Percentiles rank a stretch among this genome's conserved stretches.
These are phyloP conservation scores for Volucella bombylans DNA, from an alignment of 2,888 invertebrate genomes.

Conservation along the genomic window DNA sequence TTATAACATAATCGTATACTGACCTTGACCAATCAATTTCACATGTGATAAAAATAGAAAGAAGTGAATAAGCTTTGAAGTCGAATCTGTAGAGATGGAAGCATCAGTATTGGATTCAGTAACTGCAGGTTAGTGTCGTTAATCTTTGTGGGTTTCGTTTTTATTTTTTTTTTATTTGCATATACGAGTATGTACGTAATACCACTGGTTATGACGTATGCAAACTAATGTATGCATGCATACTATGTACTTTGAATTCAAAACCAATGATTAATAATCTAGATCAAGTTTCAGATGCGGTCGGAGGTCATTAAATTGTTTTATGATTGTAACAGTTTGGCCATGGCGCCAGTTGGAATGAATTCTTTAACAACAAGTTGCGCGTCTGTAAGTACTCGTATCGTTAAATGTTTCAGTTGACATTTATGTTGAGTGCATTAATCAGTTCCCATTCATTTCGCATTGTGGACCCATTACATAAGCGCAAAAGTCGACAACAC, in stretches of 20 bases:
- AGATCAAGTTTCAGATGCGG: conserved; percentile 41
- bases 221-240: too few relatives aligned
- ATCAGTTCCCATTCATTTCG: conserved; percentile 63
- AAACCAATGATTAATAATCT: conserved; percentile 57
- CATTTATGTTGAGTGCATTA: conserved; percentile 24
- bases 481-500: conserved; percentile 52
- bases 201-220: too few relatives aligned
- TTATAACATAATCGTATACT: conserved; percentile 65
- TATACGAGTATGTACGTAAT: too few relatives aligned
- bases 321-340: conserved; percentile 28
- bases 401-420: neutral
- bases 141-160: too few relatives aligned
- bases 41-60: conserved; percentile 51
- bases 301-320: conserved; percentile 41
- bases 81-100: conserved; percentile 8
- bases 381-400: conserved; percentile 23
- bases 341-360: conserved; percentile 38
- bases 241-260: too few relatives aligned
- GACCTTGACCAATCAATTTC: conserved; percentile 70
- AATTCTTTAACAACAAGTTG: conserved; percentile 51
- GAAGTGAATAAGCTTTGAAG: conserved; percentile 39
- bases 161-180: too few relatives aligned
- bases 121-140: too few relatives aligned
- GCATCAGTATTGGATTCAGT: too few relatives aligned
- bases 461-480: conserved; percentile 68